Evolutionary conservation across 2,888 invertebrate genomes (phyloP), one percentile per base, ranked within the genome.

Genomic region (Mythimna impura): DNA sequence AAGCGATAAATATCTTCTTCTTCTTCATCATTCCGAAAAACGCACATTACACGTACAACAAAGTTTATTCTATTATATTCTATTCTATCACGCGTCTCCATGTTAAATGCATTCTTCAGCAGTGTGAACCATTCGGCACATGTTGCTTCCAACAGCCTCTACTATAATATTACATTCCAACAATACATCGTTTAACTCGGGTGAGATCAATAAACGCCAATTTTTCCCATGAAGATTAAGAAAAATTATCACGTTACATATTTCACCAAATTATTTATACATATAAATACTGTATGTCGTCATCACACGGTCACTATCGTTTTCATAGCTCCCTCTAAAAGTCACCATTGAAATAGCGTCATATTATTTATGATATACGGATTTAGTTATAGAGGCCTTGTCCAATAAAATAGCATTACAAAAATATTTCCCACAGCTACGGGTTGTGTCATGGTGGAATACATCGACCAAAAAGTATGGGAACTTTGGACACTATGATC

Each of bases 361-460:
- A 75, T 69, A 74, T 72, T 66, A 81, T 83, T 84, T 81, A 85
- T 76, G 73, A 76, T 65, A 8, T 40, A 76, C 52, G 34, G 73
- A 78, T 72, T 77, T 79, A 81, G 68, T 36, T 50, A 70, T 34
- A 66, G 60, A 68, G 68, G 77, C 76, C 73, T 76, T 80, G 76
- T 79, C 76, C 50, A 81, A 76, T 84, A 83, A 85, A 84, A 80
- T 81, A 80, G 76, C 52, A 80, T 83, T 78, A 81, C 57, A 52
- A 58, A 73, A 81, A 83, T 73, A 83, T 65, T 75, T 83, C 75
- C 70, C 76, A 81, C 73, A 40, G 65, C 40, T 52, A 14, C 69
- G 64, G 63, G 50, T 63, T 71, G 47, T 71, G 73, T 72, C 70
- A 76, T 58, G 40, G 55, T 52, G 14, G 60, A 67, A 77, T 69